Base-by-base conservation (phyloP, 1,140 invertebrate genomes). In the Drosophila fuyamai region DNA sequence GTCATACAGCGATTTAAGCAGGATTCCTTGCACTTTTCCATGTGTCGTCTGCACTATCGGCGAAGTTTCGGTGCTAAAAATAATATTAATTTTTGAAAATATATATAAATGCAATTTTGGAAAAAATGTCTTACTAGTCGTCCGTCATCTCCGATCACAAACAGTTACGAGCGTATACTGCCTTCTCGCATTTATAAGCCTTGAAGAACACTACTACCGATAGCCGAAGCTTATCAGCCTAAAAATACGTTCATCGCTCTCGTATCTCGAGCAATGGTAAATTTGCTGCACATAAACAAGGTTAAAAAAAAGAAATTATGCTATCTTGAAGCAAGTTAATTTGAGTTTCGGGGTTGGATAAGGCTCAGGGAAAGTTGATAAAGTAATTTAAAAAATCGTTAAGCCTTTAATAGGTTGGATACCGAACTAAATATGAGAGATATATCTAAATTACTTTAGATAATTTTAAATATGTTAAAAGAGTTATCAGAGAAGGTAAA, bases 11-110 rank as follows among this genome's bases (percentile, higher is more conserved):
- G 79, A 60, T 10, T 62, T 67, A 0, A 66, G 40, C 6, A 76
- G 38, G 1, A 29, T 40, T 12, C 92, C 92, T 7, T 73, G 58
- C 9, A 92, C 65, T 16, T 60, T 53, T 1, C 90, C 90, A 16
- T 79, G 73, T 0, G 74, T 79, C 0, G 90, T 90, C n/a, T 68
- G 36, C 27, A 79, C 67, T 12, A 90, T 46, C 0, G 80, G 77
- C 1, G 81, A 50, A 5, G 9, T 14, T 53, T 88, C 74, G 14
- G 23, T 65, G 46, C 70, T 81, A 29, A 13, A 46, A 32, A 9
- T 5, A 32, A n/a, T 53, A 12, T 4, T 32, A 8, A 7, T 32
- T 32, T 8, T 32, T 32, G 29, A 27, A 10, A 5, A 23, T 9
- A 10, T 29, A 18, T 2, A 18, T 23, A 35, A 38, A 10, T 7